Percentiles rank a stretch among this genome's conserved stretches.
Evolutionary conservation across 2,113 vertebrate genomes (phyloP).

Genomic region (Solea senegalensis): DNA sequence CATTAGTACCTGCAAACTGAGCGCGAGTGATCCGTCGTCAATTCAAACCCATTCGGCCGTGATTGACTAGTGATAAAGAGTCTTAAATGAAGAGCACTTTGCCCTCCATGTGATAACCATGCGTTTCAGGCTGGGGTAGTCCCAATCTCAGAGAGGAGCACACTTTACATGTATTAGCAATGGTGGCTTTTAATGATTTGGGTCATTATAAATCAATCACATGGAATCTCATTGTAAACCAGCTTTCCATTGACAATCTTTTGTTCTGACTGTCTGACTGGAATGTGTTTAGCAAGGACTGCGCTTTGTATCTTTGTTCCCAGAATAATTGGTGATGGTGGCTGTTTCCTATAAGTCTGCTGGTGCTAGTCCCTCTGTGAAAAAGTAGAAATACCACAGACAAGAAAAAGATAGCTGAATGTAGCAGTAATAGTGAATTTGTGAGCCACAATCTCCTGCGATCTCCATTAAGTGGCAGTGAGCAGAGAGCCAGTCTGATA

Average conservation of each 20-base stretch:
- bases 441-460: constrained; percentile 56
- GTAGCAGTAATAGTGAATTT: constrained; percentile 64
- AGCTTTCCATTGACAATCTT: constrained; percentile 63
- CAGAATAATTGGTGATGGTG: constrained; percentile 29
- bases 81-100: constrained; percentile 75
- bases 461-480: constrained; percentile 76
- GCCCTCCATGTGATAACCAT: constrained; percentile 68
- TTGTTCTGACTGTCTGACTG: constrained; percentile 41
- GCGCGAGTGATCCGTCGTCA: constrained; percentile 63
- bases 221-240: constrained; percentile 61
- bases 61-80: constrained; percentile 78
- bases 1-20: constrained; percentile 74
- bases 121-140: constrained; percentile 34
- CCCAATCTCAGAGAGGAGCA: constrained; percentile 40
- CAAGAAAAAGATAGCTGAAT: constrained; percentile 47
- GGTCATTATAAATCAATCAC: constrained; percentile 56
- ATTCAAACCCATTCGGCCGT: constrained; percentile 62
- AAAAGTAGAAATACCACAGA: constrained; percentile 55
- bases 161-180: constrained; percentile 60
- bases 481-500: constrained; percentile 81
- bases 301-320: constrained; percentile 44
- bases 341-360: constrained; percentile 46
- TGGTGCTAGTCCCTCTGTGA: constrained; percentile 28
- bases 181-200: constrained; percentile 50
- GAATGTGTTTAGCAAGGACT: constrained; percentile 8